Evolutionary conservation across 2,888 invertebrate genomes (phyloP).

Genomic region (Ornithoptera priamus): DNA sequence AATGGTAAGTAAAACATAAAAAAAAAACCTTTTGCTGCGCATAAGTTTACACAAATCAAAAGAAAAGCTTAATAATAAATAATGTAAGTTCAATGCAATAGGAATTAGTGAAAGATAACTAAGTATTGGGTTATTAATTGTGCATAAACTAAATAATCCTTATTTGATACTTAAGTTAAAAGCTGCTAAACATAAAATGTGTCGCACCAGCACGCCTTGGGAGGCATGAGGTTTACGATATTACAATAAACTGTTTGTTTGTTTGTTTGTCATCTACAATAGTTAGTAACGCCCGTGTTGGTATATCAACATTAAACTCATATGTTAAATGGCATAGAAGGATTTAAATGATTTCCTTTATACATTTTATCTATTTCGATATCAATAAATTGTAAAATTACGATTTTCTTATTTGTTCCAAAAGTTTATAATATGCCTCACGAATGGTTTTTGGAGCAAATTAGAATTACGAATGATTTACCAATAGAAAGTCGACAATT

Average conservation of each 20-base stretch:
- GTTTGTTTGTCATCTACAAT: constrained; percentile 37
- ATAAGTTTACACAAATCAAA: constrained; percentile 38
- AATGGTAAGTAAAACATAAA: constrained; percentile 50
- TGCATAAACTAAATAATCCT: constrained; percentile 71
- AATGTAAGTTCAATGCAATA: constrained; percentile 41
- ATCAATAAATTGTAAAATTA: constrained; percentile 25
- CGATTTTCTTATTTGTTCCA: constrained; percentile 29
- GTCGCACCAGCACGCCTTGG: constrained; percentile 38
- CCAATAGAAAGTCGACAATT: constrained; percentile 28
- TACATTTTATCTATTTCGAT: constrained; percentile 21
- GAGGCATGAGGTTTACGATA: constrained; percentile 49
- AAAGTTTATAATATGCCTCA: constrained; percentile 25
- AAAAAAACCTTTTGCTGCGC: constrained; percentile 37
- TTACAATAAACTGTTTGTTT: constrained; percentile 45
- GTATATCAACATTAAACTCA: constrained; percentile 3
- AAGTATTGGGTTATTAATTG: constrained; percentile 65
- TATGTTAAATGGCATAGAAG: constrained; percentile 1
- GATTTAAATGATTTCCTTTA: constrained; percentile 5
- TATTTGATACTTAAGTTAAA: constrained; percentile 64
- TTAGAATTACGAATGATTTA: constrained; percentile 29
- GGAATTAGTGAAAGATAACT: constrained; percentile 54
- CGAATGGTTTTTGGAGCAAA: constrained; percentile 30
- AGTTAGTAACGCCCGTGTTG: constrained; percentile 18
- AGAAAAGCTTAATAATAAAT: constrained; percentile 43
- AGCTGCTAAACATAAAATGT: constrained; percentile 68